These are phyloP conservation scores for Epizoanthus fatuus DNA, from an alignment of 92 coral and sea anemone species.

Conservation along the genomic window DNA sequence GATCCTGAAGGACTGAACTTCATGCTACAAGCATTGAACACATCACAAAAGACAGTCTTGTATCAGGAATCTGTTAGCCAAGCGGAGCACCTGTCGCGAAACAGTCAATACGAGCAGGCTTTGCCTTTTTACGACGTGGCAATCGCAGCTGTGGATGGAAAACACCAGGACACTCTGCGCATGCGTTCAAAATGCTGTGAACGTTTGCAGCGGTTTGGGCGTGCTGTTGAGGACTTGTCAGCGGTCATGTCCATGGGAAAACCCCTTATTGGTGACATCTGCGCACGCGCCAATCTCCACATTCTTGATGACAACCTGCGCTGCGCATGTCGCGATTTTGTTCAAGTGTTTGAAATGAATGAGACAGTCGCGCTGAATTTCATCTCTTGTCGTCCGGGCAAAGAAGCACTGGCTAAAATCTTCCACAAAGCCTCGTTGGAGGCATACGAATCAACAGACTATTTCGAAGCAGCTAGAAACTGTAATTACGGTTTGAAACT, in stretches of 20 bases:
- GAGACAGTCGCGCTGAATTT: constrained; percentile 78
- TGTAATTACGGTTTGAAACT: constrained; percentile 81
- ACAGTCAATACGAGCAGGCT: constrained; percentile 74
- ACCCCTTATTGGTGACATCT: constrained; percentile 77
- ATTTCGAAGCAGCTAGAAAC: constrained; percentile 68
- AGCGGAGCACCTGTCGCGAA: constrained; percentile 64
- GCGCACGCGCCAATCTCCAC: constrained; percentile 89
- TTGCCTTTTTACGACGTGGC: constrained; percentile 74
- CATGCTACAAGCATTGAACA: constrained; percentile 77
- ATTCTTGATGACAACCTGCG: constrained; percentile 76
- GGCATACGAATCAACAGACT: constrained; percentile 66
- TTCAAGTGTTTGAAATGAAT: constrained; percentile 82
- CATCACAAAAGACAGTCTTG: constrained; percentile 61
- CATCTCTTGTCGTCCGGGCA: constrained; percentile 83
- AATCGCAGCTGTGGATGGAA: constrained; percentile 72
- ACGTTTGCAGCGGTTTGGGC: constrained; percentile 70
- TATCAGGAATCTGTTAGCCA: constrained; percentile 66
- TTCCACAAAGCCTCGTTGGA: constrained; percentile 70
- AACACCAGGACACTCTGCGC: constrained; percentile 83
- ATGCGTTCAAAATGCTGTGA: constrained; percentile 90
- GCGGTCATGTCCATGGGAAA: constrained; percentile 76
- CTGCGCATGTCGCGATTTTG: constrained; percentile 83
- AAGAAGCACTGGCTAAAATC: constrained; percentile 57
- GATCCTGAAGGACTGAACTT: constrained; percentile 75
- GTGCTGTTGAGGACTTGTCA: constrained; percentile 88